These are phyloP conservation scores for Thera obeliscata DNA, from an alignment of 2,888 invertebrate genomes.

Conservation along the genomic window DNA sequence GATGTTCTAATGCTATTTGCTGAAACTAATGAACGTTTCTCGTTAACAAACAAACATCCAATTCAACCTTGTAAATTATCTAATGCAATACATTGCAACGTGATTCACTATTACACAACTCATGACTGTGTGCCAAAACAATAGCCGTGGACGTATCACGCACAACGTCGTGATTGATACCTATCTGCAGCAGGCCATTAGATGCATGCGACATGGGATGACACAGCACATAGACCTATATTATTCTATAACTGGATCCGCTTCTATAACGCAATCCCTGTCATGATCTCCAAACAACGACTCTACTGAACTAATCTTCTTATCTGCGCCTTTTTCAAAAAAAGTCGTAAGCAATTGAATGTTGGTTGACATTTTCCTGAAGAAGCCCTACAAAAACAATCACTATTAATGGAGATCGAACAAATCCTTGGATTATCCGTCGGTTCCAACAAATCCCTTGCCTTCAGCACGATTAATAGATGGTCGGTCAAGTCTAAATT, in stretches of 20 bases:
- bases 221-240: neutral
- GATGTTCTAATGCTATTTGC: neutral
- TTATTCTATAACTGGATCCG: neutral
- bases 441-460: slow-evolving; percentile 22
- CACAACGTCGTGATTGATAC: slow-evolving; percentile 3
- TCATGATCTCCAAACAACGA: neutral
- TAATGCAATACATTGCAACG: neutral
- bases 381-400: slow-evolving; percentile 47
- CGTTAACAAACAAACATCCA: neutral
- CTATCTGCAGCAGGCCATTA: slow-evolving; percentile 2
- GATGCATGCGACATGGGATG: neutral
- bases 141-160: slow-evolving; percentile 4
- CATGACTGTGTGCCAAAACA: slow-evolving; percentile 21
- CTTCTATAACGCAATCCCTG: neutral
- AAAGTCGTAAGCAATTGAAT: slow-evolving; percentile 8
- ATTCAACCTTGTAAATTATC: neutral
- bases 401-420: slow-evolving; percentile 38
- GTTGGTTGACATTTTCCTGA: slow-evolving; percentile 16
- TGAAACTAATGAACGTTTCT: neutral
- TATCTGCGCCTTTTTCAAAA: no score
- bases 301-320: no score
- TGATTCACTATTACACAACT: slow-evolving; percentile 11
- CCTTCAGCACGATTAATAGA: slow-evolving; percentile 13
- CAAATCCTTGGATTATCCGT: slow-evolving; percentile 43
- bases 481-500: slow-evolving; percentile 8